phyloP scores from a whole-genome alignment of 2,113 vertebrate genomes.

The Thalassarche chlororhynchos region DNA sequence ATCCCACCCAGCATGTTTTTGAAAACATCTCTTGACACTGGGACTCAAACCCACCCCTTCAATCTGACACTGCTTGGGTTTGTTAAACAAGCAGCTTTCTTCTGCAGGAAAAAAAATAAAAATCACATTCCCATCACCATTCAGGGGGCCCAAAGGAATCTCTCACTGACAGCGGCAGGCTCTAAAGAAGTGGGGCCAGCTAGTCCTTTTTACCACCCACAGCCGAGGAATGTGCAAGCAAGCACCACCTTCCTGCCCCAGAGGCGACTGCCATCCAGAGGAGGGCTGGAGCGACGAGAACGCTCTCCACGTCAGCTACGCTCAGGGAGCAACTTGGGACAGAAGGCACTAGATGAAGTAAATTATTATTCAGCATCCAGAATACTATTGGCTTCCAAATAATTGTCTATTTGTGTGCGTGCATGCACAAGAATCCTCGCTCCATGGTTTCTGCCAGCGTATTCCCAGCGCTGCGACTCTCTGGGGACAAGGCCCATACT shows the following conservation, averaged over 20 bases:
- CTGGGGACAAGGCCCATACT: conserved; percentile 52
- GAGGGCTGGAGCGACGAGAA: background rate
- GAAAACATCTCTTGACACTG: background rate
- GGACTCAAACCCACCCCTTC: background rate
- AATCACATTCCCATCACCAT: background rate
- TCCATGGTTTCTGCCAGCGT: conserved; percentile 12
- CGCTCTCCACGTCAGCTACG: background rate
- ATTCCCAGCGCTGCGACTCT: background rate
- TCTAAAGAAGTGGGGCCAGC: background rate
- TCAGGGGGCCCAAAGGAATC: background rate
- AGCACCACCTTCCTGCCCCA: background rate
- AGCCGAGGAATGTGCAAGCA: background rate
- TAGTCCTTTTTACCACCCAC: background rate
- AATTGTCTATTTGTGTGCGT: conserved; percentile 55
- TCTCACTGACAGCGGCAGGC: background rate
- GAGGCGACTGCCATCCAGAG: background rate
- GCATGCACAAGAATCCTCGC: conserved; percentile 29
- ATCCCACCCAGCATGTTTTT: background rate
- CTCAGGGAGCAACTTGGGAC: conserved; percentile 9
- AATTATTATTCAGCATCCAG: conserved; percentile 36
- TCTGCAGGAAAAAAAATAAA: background rate
- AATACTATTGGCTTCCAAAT: conserved; percentile 29
- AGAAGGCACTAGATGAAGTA: conserved; percentile 16
- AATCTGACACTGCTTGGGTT: background rate
- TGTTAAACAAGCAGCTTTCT: conserved; percentile 11